Base-by-base conservation (phyloP, 2,113 vertebrate species). In the Antennarius striatus region DNA sequence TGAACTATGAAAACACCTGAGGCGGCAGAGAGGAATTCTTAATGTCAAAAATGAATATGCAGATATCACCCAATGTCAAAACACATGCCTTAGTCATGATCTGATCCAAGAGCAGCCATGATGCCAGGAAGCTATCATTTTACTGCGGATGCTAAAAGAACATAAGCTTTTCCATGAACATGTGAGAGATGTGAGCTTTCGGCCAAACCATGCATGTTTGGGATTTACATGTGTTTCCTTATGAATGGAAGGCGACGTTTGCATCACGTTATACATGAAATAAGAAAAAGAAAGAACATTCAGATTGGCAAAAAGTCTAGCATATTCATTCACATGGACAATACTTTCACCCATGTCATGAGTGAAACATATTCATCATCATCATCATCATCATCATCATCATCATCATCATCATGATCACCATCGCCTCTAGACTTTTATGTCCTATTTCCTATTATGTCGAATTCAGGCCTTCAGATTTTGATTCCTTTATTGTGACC, bases 21-120 rank as follows among this genome's bases (percentile, higher is more conserved):
- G 88, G 90, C 81, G 45, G 16, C 32, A 12, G n/a, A 60, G 68
- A 79, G 48, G 71, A 77, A 81, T 83, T 84, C 62, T 84, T 89
- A 88, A 89, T 89, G 87, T 87, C 83, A 90, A 71, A 77, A 73
- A 88, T 88, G 73, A 86, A 87, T 88, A 91, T 91, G 84, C 61
- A 91, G 89, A 90, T 89, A 83, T 67, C 80, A 84, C 56, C 16
- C 67, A 82, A 72, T 91, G 90, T 90, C 88, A 90, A 62, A 87
- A 86, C 86, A 87, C 79, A 67, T 59, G 66, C 53, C 51, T 86
- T 78, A 87, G 82, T 89, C 86, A 88, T 65, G 36, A 39, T 48
- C 32, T 81, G 82, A 89, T 88, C 63, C 40, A 40, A 69, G 61
- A 83, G 59, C 43, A 52, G 71, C 63, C 29, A 40, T 57, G 57